Base-by-base conservation (phyloP, 37 sponge, comb jelly and placozoan species). In the Petrosia ficiformis region DNA sequence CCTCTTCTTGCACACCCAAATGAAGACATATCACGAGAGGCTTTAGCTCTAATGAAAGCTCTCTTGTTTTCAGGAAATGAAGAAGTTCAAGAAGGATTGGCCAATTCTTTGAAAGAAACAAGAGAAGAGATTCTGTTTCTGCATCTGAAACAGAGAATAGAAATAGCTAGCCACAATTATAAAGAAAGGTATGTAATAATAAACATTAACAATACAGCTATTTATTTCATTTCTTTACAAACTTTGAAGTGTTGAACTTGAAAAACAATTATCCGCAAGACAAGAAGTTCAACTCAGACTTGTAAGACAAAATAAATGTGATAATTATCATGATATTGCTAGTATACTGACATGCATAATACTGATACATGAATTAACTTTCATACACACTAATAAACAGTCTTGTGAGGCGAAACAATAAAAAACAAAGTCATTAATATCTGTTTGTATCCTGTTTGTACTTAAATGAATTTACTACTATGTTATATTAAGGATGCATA, bases 1-100 rank as follows among this genome's bases (percentile, higher is more conserved):
- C 73, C 73, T 38, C 31, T 85, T 54, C 42, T 85, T 40, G 36
- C 86, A 42, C 79, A 85, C 60, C 48, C 58, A 25, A 78, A 78
- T 4, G 86, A 85, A 3, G 14, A 39, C 19, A 78, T 71, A 4
- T 72, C 77, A 56, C 66, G 60, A 28, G 86, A 85, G 44, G 77
- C 72, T 11, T 44, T 85, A 10, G 79, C 86, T 10, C 79, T 85
- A 11, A 60, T 85, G 29, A 59, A 72, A 2, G 33, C 48, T 4
- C 33, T 85, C 41, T 64, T 85, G 2, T 85, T 54, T 56, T 44
- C 42, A 30, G 86, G 79, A 11, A 77, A 85, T 38, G 40, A 37
- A 54, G 42, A 10, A 29, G 86, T 85, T 43, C 52, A 71, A 39
- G n/a, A 71, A 31, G 72, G 72, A 44, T 31, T 71, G 24, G 35